phyloP scores from a whole-genome alignment of 2,113 vertebrate species.

The Hymenochirus boettgeri region DNA sequence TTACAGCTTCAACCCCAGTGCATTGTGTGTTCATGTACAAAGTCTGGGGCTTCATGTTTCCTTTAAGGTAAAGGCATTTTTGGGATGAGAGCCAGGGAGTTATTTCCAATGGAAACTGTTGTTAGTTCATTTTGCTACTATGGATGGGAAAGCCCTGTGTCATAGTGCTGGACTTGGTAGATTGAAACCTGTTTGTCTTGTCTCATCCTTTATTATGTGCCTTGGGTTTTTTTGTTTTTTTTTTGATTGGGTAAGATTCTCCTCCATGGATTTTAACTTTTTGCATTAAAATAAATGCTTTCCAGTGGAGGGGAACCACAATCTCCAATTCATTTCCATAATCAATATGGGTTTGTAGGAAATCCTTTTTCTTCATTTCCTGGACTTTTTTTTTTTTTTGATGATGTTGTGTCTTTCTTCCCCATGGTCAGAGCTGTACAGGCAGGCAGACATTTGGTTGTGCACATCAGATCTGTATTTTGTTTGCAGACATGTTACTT shows the following conservation, averaged over 20 bases:
- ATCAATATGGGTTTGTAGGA: slow-evolving; percentile 34
- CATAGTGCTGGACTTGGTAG: not conserved
- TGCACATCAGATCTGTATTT: slow-evolving; percentile 2
- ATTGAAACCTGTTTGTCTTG: not conserved
- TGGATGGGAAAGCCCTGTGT: no score
- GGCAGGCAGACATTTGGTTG: not conserved
- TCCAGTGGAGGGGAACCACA: not conserved
- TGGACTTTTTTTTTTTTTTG: slow-evolving; percentile 26
- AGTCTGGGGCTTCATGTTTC: no score
- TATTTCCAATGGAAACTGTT: no score
- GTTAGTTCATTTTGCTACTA: no score
- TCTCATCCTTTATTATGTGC: no score
- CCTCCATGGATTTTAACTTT: not conserved
- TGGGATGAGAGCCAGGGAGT: no score
- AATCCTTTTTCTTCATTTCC: slow-evolving; percentile 37
- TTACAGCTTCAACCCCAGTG: not conserved
- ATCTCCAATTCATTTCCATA: slow-evolving; percentile 21
- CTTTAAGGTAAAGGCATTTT: no score
- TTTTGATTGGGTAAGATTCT: no score
- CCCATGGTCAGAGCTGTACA: no score
- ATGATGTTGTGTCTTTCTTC: slow-evolving; percentile 2
- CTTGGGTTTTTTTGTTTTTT: no score
- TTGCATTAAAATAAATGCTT: no score
- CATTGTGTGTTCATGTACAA: no score
- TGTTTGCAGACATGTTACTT: not conserved